Percentiles rank a stretch among this genome's conserved stretches.
These are phyloP conservation scores for Harlomillsia oculata DNA, from an alignment of 1,140 invertebrate genomes.

Conservation along the genomic window DNA sequence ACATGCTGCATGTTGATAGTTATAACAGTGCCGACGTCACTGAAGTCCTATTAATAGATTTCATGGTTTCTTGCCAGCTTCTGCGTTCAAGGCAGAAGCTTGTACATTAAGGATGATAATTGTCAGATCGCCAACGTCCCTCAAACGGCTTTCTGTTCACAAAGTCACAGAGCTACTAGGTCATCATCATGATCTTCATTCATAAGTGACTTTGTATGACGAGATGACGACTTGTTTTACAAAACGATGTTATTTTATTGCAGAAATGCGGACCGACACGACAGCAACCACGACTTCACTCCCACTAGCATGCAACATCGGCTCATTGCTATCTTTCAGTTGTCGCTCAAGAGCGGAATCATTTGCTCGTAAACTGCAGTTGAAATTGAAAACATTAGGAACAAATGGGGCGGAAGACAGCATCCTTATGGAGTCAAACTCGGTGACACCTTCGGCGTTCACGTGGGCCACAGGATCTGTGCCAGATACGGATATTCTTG, in stretches of 20 bases:
- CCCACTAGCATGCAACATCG: conserved; percentile 44
- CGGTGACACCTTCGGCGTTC: conserved; percentile 4
- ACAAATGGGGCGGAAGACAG: conserved; percentile 33
- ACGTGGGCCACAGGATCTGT: background rate
- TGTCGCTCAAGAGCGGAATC: conserved; percentile 66
- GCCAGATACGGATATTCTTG: background rate
- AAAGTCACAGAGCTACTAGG: too few relatives aligned
- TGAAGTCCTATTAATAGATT: too few relatives aligned
- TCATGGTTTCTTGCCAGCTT: too few relatives aligned
- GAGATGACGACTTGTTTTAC: background rate
- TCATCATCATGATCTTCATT: too few relatives aligned
- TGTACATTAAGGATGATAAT: too few relatives aligned
- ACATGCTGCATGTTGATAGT: too few relatives aligned
- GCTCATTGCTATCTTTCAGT: conserved; percentile 52
- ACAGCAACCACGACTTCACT: conserved; percentile 1
- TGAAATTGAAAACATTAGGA: conserved; percentile 57
- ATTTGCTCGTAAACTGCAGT: conserved; percentile 63
- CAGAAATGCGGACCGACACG: conserved; percentile 20
- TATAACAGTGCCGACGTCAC: too few relatives aligned
- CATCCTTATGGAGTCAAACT: background rate
- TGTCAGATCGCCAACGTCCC: too few relatives aligned
- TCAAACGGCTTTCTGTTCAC: too few relatives aligned
- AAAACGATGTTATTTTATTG: background rate
- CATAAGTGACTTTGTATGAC: too few relatives aligned
- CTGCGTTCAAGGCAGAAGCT: too few relatives aligned